These are phyloP conservation scores for Metacarcinus magister DNA, from an alignment of 2,888 invertebrate genomes.

Conservation along the genomic window DNA sequence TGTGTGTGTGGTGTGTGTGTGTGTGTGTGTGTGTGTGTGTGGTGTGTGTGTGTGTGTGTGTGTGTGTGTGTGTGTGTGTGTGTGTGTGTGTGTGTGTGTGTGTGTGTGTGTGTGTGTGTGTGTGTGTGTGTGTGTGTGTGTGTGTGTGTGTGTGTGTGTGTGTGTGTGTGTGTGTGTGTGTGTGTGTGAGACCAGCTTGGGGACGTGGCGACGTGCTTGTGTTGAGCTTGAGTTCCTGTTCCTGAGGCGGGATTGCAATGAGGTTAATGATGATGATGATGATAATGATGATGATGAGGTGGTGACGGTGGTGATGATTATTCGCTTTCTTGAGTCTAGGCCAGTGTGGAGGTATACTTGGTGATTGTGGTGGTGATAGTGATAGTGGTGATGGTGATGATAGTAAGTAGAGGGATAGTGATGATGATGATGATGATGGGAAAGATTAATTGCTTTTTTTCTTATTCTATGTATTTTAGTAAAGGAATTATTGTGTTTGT, in stretches of 20 bases:
- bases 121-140: no score
- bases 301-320: not conserved
- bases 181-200: not conserved
- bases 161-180: not conserved
- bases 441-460: not conserved
- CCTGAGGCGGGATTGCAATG: not conserved
- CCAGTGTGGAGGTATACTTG: not conserved
- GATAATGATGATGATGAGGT: not conserved
- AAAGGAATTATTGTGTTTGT: not conserved
- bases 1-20: no score
- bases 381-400: not conserved
- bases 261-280: not conserved
- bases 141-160: no score
- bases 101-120: no score
- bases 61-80: no score
- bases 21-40: no score
- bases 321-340: constrained; percentile 26
- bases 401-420: not conserved
- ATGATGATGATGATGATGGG: not conserved
- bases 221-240: not conserved
- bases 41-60: no score
- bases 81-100: no score
- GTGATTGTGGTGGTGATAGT: not conserved
- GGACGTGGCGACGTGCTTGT: not conserved
- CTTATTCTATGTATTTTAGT: not conserved